Conservation (phyloP, 2,113 vertebrate genomes). For the Eclectus roratus region DNA sequence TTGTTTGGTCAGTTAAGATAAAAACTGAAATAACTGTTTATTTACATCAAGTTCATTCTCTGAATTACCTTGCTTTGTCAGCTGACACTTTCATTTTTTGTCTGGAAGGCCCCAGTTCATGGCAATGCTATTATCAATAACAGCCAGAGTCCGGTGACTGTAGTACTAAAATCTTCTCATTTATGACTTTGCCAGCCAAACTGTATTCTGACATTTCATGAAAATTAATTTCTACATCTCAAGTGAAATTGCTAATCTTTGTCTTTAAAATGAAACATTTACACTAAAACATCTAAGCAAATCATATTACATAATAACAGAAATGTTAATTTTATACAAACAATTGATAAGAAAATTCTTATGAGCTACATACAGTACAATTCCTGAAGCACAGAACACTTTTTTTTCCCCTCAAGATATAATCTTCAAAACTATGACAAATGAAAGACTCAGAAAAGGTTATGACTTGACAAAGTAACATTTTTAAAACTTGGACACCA, state of each 20-base stretch:
- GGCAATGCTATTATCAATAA: not conserved
- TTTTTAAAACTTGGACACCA: slow-evolving; percentile 82
- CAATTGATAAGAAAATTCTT: slow-evolving; percentile 72
- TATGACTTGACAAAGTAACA: slow-evolving; percentile 83
- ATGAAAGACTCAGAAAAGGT: slow-evolving; percentile 86
- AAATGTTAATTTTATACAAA: slow-evolving; percentile 70
- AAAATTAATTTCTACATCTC: not conserved
- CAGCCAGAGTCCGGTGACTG: not conserved
- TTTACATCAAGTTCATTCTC: slow-evolving; percentile 33
- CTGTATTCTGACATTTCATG: slow-evolving; percentile 10
- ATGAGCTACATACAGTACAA: slow-evolving; percentile 71
- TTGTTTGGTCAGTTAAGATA: slow-evolving; percentile 19
- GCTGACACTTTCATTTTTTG: slow-evolving; percentile 8
- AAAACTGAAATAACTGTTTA: slow-evolving; percentile 27
- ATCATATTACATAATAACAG: slow-evolving; percentile 47
- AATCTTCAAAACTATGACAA: slow-evolving; percentile 86
- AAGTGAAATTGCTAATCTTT: slow-evolving; percentile 24
- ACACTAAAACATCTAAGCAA: slow-evolving; percentile 53
- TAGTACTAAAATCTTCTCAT: slow-evolving; percentile 19
- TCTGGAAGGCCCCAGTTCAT: not conserved
- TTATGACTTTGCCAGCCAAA: slow-evolving; percentile 14
- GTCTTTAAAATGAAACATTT: slow-evolving; percentile 43
- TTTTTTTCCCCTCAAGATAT: slow-evolving; percentile 64
- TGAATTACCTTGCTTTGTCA: not conserved
- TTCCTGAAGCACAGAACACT: slow-evolving; percentile 72